Evolutionary conservation across 64 coral and sea anemone genomes (phyloP).

Genomic region (Cladopsammia gracilis): DNA sequence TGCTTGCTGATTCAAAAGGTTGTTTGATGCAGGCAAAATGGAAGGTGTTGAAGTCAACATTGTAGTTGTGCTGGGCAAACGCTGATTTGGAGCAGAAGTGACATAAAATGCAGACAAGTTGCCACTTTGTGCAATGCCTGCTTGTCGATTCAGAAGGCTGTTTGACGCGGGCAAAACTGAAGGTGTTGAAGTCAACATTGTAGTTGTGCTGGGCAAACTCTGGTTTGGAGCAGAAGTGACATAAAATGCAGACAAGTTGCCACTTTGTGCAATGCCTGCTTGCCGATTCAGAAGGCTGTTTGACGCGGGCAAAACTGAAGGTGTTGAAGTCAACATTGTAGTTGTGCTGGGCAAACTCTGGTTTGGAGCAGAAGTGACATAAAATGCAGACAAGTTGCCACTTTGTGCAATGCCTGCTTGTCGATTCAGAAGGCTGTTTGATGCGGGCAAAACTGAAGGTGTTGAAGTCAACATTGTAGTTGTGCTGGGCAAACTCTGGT

Average conservation of each 20-base stretch:
- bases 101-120: too few relatives aligned
- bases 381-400: not conserved
- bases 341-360: not conserved
- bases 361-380: constrained; percentile 20
- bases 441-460: not conserved
- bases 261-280: not conserved
- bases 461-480: not conserved
- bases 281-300: not conserved
- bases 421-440: not conserved
- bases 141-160: not conserved
- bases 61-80: not conserved
- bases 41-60: not conserved
- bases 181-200: not conserved
- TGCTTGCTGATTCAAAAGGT: not conserved
- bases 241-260: too few relatives aligned
- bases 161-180: not conserved
- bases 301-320: not conserved
- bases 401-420: not conserved
- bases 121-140: not conserved
- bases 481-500: not conserved
- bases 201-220: not conserved
- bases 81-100: too few relatives aligned
- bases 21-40: not conserved
- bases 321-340: not conserved
- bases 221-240: too few relatives aligned